Evolutionary conservation across 2,888 invertebrate genomes (phyloP).

Genomic region (Linyphia triangularis): DNA sequence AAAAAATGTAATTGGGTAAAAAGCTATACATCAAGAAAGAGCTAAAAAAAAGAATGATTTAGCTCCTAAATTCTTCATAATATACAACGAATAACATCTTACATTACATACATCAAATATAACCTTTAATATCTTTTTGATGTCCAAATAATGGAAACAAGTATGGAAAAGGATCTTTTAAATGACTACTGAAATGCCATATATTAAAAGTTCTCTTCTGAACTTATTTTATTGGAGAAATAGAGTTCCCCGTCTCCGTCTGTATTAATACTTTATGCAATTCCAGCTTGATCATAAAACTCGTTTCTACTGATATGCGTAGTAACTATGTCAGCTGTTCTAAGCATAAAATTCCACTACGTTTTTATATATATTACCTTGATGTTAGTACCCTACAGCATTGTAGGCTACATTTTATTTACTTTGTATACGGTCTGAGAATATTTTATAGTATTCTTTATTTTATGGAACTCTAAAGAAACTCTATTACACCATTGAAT

Average conservation of each 20-base stretch:
- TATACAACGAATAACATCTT: too few relatives aligned
- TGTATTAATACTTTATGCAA: slow-evolving; percentile 30
- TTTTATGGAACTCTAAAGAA: slow-evolving; percentile 57
- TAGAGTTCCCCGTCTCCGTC: not conserved
- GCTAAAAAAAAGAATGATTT: too few relatives aligned
- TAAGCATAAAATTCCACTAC: slow-evolving; percentile 45
- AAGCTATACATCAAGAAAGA: too few relatives aligned
- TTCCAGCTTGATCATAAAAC: slow-evolving; percentile 46
- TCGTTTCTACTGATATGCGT: slow-evolving; percentile 32
- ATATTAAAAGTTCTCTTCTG: slow-evolving; percentile 16
- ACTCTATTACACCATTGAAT: slow-evolving; percentile 2
- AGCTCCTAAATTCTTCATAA: too few relatives aligned
- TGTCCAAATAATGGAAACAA: too few relatives aligned
- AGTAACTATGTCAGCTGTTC: slow-evolving; percentile 46
- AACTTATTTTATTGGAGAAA: slow-evolving; percentile 31
- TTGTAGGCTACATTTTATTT: slow-evolving; percentile 40
- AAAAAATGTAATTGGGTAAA: too few relatives aligned
- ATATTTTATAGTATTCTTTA: slow-evolving; percentile 60
- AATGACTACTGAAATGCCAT: not conserved
- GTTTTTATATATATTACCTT: slow-evolving; percentile 62
- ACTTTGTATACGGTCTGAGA: slow-evolving; percentile 52
- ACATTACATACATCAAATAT: too few relatives aligned
- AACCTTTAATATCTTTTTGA: too few relatives aligned
- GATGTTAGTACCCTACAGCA: slow-evolving; percentile 36
- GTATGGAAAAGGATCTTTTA: not conserved